Conservation (phyloP, 2,888 invertebrate species). For the Herminia tarsipennalis region DNA sequence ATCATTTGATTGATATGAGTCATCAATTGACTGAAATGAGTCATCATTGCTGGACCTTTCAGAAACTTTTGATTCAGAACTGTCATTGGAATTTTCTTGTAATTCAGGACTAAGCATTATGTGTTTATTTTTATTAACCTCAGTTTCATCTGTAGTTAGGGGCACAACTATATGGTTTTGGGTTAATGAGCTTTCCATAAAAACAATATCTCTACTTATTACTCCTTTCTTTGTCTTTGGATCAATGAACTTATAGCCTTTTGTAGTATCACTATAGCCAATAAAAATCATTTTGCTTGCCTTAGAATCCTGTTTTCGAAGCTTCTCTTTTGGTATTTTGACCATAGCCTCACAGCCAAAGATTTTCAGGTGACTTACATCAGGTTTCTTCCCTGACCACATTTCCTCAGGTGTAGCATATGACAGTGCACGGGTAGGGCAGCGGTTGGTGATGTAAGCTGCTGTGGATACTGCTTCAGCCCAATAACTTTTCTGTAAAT, state of each 20-base stretch:
- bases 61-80: neutral
- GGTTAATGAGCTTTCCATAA: conserved; percentile 13
- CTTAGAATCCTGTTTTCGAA: conserved; percentile 1
- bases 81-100: neutral
- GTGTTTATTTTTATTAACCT: neutral
- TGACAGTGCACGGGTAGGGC: neutral
- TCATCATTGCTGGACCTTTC: neutral
- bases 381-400: conserved; percentile 9
- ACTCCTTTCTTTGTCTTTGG: conserved; percentile 11
- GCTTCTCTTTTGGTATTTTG: conserved; percentile 9
- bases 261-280: conserved; percentile 17
- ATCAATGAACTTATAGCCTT: conserved; percentile 16
- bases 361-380: conserved; percentile 5
- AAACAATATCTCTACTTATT: conserved; percentile 21
- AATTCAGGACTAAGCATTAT: neutral
- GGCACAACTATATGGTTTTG: conserved; percentile 1
- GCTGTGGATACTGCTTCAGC: conserved; percentile 16
- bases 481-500: conserved; percentile 17
- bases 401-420: conserved; percentile 4
- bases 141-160: neutral
- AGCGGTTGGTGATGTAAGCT: too few species aligned
- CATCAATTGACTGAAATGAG: neutral
- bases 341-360: conserved; percentile 12
- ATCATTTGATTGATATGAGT: neutral
- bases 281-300: conserved; percentile 8